These are phyloP conservation scores for Sapajus apella DNA, from an alignment of 2,113 vertebrate genomes.

Conservation along the genomic window DNA sequence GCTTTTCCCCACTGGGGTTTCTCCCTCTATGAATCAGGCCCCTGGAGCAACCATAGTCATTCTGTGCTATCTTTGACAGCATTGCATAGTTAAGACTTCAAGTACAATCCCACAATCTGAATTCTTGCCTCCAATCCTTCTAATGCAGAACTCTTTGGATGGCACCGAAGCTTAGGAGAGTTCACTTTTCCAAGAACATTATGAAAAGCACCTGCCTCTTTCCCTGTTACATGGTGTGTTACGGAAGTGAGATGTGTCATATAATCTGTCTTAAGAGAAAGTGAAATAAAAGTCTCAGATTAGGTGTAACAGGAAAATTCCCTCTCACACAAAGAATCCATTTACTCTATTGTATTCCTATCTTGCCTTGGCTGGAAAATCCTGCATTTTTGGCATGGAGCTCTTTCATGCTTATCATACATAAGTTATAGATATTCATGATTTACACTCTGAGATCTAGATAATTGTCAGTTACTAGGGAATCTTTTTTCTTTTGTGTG, in stretches of 20 bases:
- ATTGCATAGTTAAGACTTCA: background rate
- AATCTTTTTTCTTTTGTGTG: background rate
- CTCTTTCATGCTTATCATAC: background rate
- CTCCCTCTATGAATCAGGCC: background rate
- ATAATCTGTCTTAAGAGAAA: background rate
- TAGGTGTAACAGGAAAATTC: background rate
- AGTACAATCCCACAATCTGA: rapidly evolving
- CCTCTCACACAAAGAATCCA: background rate
- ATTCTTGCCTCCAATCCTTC: background rate
- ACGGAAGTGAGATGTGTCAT: background rate
- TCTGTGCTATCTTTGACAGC: background rate
- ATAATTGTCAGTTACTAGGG: background rate
- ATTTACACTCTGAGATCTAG: background rate
- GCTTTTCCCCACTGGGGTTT: rapidly evolving
- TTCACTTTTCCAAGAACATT: background rate
- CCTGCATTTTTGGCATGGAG: background rate
- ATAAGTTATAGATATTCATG: background rate
- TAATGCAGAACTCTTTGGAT: background rate
- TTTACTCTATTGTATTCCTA: background rate
- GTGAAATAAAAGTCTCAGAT: background rate
- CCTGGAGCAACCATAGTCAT: background rate
- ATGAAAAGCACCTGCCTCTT: background rate
- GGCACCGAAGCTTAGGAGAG: background rate
- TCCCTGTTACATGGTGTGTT: rapidly evolving
- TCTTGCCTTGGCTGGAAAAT: background rate